Base-by-base conservation (phyloP, 2,797 vertebrate genomes). In the Acanthurus lineatus region DNA sequence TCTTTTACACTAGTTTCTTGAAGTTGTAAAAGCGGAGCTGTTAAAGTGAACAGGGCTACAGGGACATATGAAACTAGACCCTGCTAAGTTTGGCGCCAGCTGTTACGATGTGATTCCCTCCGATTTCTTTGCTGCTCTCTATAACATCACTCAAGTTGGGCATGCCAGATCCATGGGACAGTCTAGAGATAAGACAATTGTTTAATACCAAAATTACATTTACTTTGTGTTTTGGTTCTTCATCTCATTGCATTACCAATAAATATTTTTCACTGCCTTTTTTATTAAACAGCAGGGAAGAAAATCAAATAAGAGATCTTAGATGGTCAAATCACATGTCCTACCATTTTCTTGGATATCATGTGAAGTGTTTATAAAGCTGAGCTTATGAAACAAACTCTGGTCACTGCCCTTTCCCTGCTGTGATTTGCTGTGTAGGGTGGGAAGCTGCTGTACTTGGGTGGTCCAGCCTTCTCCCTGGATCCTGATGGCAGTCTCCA, bases 401-500 rank as follows among this genome's bases (percentile, higher is more conserved):
- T 66, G 71, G 64, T 67, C 68, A 35, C 75, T 85, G 57, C 67
- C 67, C 74, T 83, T 72, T 77, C 63, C 66, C 81, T 77, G 74
- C 51, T 89, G 70, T 76, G 73, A 79, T 83, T 81, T 89, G 47
- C 89, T 85, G 72, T 91, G 57, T 86, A 99, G 98, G 97, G 95
- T 69, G 97, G 97, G 68, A 95, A 96, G 88, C 83, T 93, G 54
- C 93, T 99, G 88, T 80, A 96, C 85, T 69, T 95, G 75, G 95
- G 92, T 88, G 93, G 90, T 58, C 85, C 79, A 9, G 93, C 87
- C 28, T 97, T 98, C 90, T 96, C 94, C 0, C 40, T 96, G 60
- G 94, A 94, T n/a, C 93, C 96, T 6, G 97, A 98, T 4, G 97
- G 97, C 52, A 97, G 96, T 82, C 94, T 99, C 74, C 86, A 88